Percentiles rank a stretch among this genome's conserved stretches.
These are phyloP conservation scores for Sebastes wilsoni DNA, from an alignment of 2,797 vertebrate species.

Conservation along the genomic window DNA sequence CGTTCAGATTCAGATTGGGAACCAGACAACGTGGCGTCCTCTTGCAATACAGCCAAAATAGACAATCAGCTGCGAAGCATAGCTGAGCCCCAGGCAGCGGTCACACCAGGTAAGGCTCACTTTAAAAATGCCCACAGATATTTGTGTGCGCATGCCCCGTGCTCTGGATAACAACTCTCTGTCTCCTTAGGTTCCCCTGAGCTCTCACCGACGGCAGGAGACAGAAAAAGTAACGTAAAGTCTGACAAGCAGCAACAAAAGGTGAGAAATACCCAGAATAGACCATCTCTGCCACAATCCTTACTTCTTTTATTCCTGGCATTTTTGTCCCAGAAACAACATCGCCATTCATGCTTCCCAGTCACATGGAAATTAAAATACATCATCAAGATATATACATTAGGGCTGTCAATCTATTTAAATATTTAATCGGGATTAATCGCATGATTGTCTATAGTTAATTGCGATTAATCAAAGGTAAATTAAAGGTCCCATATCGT, in stretches of 20 bases:
- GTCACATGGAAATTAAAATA: not conserved
- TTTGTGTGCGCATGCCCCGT: conserved; percentile 5
- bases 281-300: not conserved
- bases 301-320: not conserved
- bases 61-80: conserved; percentile 50
- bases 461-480: no score
- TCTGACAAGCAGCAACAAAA: conserved; percentile 42
- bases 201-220: not conserved
- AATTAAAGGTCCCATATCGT: no score
- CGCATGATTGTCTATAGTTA: no score
- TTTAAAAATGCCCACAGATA: not conserved
- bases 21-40: conserved; percentile 53
- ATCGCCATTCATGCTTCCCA: not conserved
- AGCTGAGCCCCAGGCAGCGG: conserved; percentile 36
- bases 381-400: not conserved
- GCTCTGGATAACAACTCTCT: conserved; percentile 4
- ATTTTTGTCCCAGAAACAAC: not conserved
- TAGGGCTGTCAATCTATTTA: no score
- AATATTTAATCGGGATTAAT: no score
- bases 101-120: conserved; percentile 59
- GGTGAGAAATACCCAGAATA: conserved; percentile 59
- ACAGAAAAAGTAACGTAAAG: conserved; percentile 22
- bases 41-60: conserved; percentile 35
- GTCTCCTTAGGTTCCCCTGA: conserved; percentile 47
- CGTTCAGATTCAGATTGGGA: conserved; percentile 79